A percentile compares a stretch with the other conserved stretches of the same genome.
These are phyloP conservation scores for Tetrapedia diversipes DNA, from an alignment of 2,888 invertebrate genomes.

Conservation along the genomic window DNA sequence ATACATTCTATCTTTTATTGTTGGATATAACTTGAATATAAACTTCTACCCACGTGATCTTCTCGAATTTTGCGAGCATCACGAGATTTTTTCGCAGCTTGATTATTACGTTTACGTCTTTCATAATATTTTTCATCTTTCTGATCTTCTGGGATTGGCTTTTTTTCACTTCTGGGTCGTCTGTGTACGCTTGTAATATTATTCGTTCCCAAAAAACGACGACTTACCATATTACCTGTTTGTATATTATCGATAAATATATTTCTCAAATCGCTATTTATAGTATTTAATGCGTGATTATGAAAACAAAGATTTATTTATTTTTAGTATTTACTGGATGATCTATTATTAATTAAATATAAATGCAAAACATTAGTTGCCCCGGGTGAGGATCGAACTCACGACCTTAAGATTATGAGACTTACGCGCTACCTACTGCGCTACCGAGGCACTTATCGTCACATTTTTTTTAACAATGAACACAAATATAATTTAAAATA, in stretches of 20 bases:
- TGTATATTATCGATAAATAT: constrained; percentile 11
- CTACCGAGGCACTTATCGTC: constrained; percentile 71
- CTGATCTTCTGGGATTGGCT: constrained; percentile 93
- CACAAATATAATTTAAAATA: fast-evolving
- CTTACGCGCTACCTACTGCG: constrained; percentile 81
- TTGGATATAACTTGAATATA: not conserved
- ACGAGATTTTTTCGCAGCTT: constrained; percentile 95
- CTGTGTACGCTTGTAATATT: constrained; percentile 73
- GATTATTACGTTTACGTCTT: constrained; percentile 92
- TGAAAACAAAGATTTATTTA: not conserved
- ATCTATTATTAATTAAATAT: not conserved
- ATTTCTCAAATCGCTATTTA: not conserved
- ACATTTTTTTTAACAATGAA: not conserved
- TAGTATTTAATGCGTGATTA: too few relatives aligned
- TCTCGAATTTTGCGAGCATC: constrained; percentile 94
- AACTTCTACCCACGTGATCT: constrained; percentile 87
- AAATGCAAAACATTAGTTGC: constrained; percentile 83
- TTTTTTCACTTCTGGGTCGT: constrained; percentile 91
- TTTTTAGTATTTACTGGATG: too few relatives aligned
- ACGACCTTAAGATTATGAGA: constrained; percentile 89
- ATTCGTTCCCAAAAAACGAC: constrained; percentile 63
- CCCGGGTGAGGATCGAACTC: constrained; percentile 97
- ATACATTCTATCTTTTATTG: not conserved
- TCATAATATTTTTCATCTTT: constrained; percentile 97
- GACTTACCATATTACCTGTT: constrained; percentile 57